Base-by-base conservation (phyloP, 2,797 vertebrate genomes). In the Nannoperca obscura region DNA sequence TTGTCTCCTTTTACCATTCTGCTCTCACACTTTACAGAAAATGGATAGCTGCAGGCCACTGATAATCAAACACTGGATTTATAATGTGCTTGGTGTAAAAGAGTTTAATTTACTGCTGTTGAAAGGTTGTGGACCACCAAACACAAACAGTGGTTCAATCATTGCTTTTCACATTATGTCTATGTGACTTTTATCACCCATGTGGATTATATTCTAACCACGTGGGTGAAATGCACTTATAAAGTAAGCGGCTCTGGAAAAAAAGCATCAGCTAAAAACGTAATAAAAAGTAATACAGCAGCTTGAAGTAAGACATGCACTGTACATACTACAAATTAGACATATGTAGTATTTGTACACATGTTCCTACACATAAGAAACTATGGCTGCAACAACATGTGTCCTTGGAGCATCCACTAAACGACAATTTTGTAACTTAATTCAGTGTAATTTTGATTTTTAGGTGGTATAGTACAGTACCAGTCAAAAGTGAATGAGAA, bases 21-120 rank as follows among this genome's bases (percentile, higher is more conserved):
- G 61, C 64, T 71, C 46, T 68, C 47, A 74, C 22, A 22, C 36
- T 24, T 30, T 8, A 32, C 44, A 69, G 64, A 78, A 76, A 85
- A 81, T 73, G 5, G 57, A 64, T 75, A 36, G 42, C 66, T 24
- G 34, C 50, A 58, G 57, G 75, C 64, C 14, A 69, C n/a, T 0
- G 6, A 46, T 53, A 70, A 71, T 81, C 67, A 71, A 81, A 83
- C 74, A 76, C 32, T 70, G 49, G 57, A 66, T 82, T 85, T 63
- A 68, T 50, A 74, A 84, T 79, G 44, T 27, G 22, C 49, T 64
- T 46, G 40, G 27, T 65, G 38, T 20, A 70, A 74, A 14, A 57
- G 2, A 60, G 66, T 60, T 67, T 53, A 0, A 81, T 84, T 80
- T 38, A n/a, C 32, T 52, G 53, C 46, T 22, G 30, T 13, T 62